Evolutionary conservation across 1,140 invertebrate species (phyloP), one percentile per base, ranked within the genome.

Genomic region (Pogonomyrmex barbatus): DNA sequence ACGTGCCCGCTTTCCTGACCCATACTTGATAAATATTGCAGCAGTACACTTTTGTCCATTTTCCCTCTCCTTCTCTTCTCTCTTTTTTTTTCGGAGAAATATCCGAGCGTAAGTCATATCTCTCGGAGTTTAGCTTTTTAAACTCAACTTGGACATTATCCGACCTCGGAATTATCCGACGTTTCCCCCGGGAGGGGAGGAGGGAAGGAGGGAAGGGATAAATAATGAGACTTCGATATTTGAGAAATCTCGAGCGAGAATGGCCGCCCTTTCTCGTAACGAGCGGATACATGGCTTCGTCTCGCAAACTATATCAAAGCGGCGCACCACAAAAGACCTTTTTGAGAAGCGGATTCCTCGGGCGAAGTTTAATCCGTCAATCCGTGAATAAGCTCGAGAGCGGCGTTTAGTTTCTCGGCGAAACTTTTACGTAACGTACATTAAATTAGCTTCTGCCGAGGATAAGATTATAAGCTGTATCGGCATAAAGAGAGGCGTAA

Each of bases 371-470:
- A 87, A 89, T 79, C 88, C 58, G 71, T 54, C 70, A 65, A 78
- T 77, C 63, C 56, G 62, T 54, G 77, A 58, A 85, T 70, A 83
- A 56, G 76, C 68, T 70, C 65, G 42, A 87, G 56, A 52, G 78
- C 54, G 39, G 63, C 77, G 79, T 71, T 89, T 89, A 83, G 88
- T 89, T 89, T 89, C 70, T 71, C 52, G 58, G 65, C 50, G 56
- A 78, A 85, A 87, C 84, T 89, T 87, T 79, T 86, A 73, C 78
- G 85, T 87, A 86, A 78, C 88, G 88, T 83, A 88, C 88, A 67
- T 89, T 89, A 82, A 89, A 87, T 85, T 79, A 89, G 88, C 86
- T 89, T 54, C 88, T 73, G 70, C 65, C 24, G 54, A 58, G 65
- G 77, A 75, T 70, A 85, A 76, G 62, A 58, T 77, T 89, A 78